Base-by-base conservation (phyloP, 2,113 vertebrate genomes). In the Rhinolophus sinicus region DNA sequence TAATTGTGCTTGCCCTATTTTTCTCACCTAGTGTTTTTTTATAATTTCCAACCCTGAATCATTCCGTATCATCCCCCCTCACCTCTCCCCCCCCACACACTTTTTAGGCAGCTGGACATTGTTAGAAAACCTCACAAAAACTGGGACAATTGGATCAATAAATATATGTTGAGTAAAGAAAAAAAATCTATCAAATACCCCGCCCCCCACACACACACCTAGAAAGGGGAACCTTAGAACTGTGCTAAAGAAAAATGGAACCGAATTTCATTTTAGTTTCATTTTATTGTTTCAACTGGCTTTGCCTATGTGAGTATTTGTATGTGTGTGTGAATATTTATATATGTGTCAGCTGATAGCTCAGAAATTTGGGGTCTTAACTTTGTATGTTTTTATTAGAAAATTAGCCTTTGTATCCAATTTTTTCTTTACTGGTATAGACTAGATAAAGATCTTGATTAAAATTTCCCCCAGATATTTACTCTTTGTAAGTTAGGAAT, bases 111-210 rank as follows among this genome's bases (percentile, higher is more conserved):
- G 33, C 80, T 80, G 54, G 16, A 21, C 50, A 56, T 88, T 93
- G 91, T 95, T 88, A 90, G 91, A 82, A 91, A 95, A 86, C 69
- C 40, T 94, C 47, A 38, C 7, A n/a, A 52, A 86, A 97, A 94
- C 84, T 78, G 86, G 88, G 72, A 44, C 67, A 75, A 11, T 56
- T 76, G 19, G 56, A 95, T 94, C 87, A 64, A 83, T 97, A 90
- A 56, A 2, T 67, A 2, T 67, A 22, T 52, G 26, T 78, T 40
- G 72, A 94, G 67, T 94, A 67, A 96, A 77, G 76, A 35, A 89
- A 64, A 84, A 75, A 33, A 90, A 69, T 82, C n/a, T 88, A 26
- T 88, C 90, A 88, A 73, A n/a, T 67, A n/a, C 16, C 3, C 13
- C 1, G 0, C 2, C 62, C 10, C 13, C 9, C 22, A 35, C 16